Base-by-base conservation (phyloP, 2,113 vertebrate species). In the Amblyornis subalaris region DNA sequence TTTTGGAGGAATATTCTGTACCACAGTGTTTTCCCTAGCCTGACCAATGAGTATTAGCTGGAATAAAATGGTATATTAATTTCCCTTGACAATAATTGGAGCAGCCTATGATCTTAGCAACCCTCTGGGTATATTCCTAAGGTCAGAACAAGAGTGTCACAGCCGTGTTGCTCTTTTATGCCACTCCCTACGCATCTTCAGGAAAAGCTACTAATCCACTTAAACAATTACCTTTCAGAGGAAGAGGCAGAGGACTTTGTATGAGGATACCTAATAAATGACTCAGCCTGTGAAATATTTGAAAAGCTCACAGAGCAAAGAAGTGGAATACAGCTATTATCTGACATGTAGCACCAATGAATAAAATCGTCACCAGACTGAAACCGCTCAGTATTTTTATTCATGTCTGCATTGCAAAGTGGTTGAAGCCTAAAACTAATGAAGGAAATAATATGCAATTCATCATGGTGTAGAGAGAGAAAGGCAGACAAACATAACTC, bases 381-480 rank as follows among this genome's bases (percentile, higher is more conserved):
- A 96, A 94, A 88, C 79, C 38, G 0, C 53, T 93, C 4, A 0
- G 82, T 90, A 85, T 94, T 96, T 95, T 95, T 94, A 94, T 95
- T 96, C 94, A 90, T 51, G 86, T 95, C 90, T 93, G 72, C 3
- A 4, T 57, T 61, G 48, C 79, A 92, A 87, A 96, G 82, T 84
- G 80, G 83, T 94, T 91, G 88, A 97, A 96, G 89, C 88, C 84
- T 92, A 96, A 96, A 93, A 72, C 91, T 96, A 94, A 97, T 93
- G 94, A 96, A 96, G 95, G 96, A 96, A 97, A 95, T 94, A 97
- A 97, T 96, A 92, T 69, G 94, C 77, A 94, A 94, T 95, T 97
- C 96, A 97, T 97, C 97, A 96, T 70, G 74, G 95, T 94, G 94
- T 57, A 92, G 89, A 91, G 90, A 78, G 74, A 96, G 71, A 89